Percentiles rank a stretch among this genome's conserved stretches.
Conservation (phyloP, 2,113 vertebrate species). For the Centropus bengalensis region DNA sequence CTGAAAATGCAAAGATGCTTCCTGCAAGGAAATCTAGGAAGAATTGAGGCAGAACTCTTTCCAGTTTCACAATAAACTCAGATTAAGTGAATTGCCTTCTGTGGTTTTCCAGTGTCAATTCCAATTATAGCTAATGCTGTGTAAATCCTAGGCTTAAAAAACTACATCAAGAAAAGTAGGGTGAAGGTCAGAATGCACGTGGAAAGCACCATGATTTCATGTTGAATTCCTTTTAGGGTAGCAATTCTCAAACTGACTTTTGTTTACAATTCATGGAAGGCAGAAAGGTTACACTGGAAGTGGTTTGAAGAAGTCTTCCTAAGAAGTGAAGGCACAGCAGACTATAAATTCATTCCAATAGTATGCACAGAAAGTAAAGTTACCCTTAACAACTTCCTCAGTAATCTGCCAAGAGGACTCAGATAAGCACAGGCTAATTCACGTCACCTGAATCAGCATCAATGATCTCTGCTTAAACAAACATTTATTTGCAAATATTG, state of each 20-base stretch:
- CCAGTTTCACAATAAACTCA: slow-evolving; percentile 15
- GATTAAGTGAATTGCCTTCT: slow-evolving; percentile 23
- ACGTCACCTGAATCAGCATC: background rate
- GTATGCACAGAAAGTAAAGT: background rate
- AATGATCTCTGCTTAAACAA: background rate
- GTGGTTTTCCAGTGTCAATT: slow-evolving; percentile 24
- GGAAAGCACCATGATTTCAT: background rate
- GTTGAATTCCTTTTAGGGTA: background rate
- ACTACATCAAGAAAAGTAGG: background rate
- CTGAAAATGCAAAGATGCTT: slow-evolving; percentile 22
- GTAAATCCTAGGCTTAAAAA: background rate
- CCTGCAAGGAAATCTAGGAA: slow-evolving; percentile 23
- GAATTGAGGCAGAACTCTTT: slow-evolving; percentile 36
- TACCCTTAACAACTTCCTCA: background rate
- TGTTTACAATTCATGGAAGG: background rate
- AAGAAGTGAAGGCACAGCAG: background rate
- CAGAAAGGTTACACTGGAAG: background rate
- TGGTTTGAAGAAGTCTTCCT: background rate
- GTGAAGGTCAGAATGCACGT: background rate
- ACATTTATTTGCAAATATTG: background rate
- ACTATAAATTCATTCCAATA: background rate
- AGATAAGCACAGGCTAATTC: background rate
- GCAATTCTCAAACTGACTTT: background rate
- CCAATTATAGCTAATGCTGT: slow-evolving; percentile 3
- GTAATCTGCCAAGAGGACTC: background rate